A percentile compares a stretch with the other conserved stretches of the same genome.
Conservation (phyloP, 2,888 invertebrate genomes). For the Branchipolynoe longqiensis region DNA sequence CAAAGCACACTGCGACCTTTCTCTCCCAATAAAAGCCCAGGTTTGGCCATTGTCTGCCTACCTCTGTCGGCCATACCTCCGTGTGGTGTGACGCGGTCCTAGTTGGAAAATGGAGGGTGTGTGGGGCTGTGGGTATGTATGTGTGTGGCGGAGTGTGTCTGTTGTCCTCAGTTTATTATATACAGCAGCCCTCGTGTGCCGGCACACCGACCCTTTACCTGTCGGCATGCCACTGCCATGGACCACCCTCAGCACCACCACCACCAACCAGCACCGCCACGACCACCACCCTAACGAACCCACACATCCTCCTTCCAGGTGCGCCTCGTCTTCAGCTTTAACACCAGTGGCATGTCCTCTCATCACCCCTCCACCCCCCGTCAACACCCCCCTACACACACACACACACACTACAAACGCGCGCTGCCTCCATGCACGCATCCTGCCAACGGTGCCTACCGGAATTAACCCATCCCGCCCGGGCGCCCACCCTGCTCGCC, state of each 20-base stretch:
- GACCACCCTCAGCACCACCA: not conserved
- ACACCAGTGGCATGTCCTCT: not conserved
- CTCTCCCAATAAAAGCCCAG: conserved; percentile 32
- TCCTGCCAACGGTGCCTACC: not conserved
- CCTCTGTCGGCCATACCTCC: conserved; percentile 23
- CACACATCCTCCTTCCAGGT: not conserved
- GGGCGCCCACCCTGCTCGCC: not conserved
- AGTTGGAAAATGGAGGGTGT: too few relatives aligned
- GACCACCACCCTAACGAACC: not conserved
- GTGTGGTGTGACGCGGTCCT: conserved; percentile 22
- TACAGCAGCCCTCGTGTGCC: conserved; percentile 12
- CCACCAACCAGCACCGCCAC: not conserved
- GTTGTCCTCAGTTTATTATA: too few relatives aligned
- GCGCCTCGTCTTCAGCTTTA: too few relatives aligned
- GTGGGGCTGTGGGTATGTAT: too few relatives aligned
- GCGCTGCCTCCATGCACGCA: not conserved
- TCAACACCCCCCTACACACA: not conserved
- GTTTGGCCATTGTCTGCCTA: conserved; percentile 24
- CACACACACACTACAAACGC: not conserved
- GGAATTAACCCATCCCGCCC: conserved; percentile 39
- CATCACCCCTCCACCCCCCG: not conserved
- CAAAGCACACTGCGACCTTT: conserved; percentile 35
- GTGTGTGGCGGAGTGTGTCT: too few relatives aligned
- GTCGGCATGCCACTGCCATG: conserved; percentile 13
- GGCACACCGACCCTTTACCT: not conserved